Evolutionary conservation across 2,113 vertebrate genomes (phyloP).

Genomic region (Notarius lentiginosus): DNA sequence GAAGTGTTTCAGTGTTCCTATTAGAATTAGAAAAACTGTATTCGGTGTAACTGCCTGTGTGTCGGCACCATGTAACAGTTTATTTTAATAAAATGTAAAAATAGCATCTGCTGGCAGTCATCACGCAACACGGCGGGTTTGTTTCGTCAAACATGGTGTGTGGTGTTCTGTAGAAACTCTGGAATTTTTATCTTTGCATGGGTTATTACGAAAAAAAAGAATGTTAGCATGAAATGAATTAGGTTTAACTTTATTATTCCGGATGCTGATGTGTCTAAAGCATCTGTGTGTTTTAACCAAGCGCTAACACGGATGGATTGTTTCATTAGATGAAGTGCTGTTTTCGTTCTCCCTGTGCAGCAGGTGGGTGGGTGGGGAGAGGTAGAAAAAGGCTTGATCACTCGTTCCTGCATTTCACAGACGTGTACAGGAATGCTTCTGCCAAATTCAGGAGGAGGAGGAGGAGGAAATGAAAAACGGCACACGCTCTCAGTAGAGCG

Average conservation of each 20-base stretch:
- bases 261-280: not conserved
- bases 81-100: not conserved
- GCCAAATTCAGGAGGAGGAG: slow-evolving; percentile 17
- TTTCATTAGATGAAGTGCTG: slow-evolving; percentile 8
- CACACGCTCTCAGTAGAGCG: not conserved
- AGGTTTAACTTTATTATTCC: not conserved
- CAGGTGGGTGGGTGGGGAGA: not conserved
- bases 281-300: not conserved
- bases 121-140: not conserved
- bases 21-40: not conserved
- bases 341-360: slow-evolving; percentile 1
- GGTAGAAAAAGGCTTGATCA: not conserved
- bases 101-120: not conserved
- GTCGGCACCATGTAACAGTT: not conserved
- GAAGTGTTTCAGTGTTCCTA: not conserved
- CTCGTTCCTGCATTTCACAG: not conserved
- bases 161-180: no score
- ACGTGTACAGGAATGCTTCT: slow-evolving; percentile 42
- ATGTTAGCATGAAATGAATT: not conserved
- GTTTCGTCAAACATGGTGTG: not conserved
- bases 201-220: not conserved
- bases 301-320: not conserved
- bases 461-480: slow-evolving; percentile 38
- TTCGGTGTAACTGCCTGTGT: not conserved
- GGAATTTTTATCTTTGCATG: not conserved